Conservation (phyloP, 2,888 invertebrate species). For the Erannis defoliaria region DNA sequence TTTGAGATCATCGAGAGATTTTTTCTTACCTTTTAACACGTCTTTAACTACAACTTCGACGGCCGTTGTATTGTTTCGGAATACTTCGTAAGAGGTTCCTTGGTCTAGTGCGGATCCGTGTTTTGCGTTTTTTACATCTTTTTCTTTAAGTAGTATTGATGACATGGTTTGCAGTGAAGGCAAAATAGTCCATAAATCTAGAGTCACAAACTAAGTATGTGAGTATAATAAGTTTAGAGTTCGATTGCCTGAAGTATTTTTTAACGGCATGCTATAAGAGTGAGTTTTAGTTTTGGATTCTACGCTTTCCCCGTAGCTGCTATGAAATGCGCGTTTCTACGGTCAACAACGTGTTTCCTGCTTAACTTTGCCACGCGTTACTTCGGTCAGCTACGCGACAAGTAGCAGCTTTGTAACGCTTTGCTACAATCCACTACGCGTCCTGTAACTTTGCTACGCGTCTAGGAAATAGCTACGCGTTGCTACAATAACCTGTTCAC, state of each 20-base stretch:
- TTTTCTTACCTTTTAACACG: constrained; percentile 53
- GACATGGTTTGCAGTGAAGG: constrained; percentile 37
- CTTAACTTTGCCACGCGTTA: not conserved
- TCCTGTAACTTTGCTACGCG: not conserved
- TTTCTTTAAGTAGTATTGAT: constrained; percentile 34
- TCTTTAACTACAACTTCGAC: constrained; percentile 76
- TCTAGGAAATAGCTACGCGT: constrained; percentile 1
- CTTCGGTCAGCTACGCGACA: not conserved
- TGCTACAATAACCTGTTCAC: not conserved
- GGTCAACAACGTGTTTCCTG: not conserved
- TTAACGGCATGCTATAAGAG: not conserved
- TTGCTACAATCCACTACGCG: not conserved
- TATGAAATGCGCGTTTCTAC: not conserved
- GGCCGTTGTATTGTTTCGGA: constrained; percentile 72
- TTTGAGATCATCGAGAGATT: constrained; percentile 37
- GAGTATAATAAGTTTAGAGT: not conserved
- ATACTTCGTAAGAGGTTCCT: constrained; percentile 65
- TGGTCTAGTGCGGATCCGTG: constrained; percentile 38
- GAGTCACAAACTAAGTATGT: not conserved
- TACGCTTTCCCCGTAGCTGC: not conserved
- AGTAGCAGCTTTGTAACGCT: not conserved
- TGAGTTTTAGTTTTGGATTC: not conserved
- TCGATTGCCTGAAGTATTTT: not conserved
- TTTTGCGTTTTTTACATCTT: constrained; percentile 27
- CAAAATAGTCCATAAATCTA: not conserved